phyloP scores from a whole-genome alignment of 2,797 vertebrate species.

The Acestrorhynchus altus region DNA sequence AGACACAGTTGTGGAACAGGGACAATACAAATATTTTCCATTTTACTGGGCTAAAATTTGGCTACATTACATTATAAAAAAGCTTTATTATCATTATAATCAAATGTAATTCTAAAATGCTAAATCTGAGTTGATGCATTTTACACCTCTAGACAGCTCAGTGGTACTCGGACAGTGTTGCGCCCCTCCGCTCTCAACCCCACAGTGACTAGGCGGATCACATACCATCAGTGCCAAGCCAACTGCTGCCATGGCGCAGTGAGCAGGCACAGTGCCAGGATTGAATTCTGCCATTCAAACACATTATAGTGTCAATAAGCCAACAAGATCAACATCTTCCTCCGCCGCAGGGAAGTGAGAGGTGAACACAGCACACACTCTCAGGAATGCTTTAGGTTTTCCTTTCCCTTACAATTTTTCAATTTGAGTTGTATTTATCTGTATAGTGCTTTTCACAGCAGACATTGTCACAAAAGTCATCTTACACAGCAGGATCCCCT shows the following conservation, averaged over 20 bases:
- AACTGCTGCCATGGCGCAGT: slow-evolving; percentile 43
- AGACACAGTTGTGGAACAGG: neutral
- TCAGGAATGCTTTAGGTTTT: neutral
- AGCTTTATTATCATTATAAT: neutral
- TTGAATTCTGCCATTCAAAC: neutral
- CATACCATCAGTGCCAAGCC: slow-evolving; percentile 29
- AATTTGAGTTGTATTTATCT: neutral
- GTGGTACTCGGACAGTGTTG: slow-evolving; percentile 22
- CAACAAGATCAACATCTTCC: neutral
- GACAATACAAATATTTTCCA: no score
- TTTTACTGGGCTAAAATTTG: no score
- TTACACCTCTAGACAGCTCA: neutral
- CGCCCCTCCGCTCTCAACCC: slow-evolving; percentile 1
- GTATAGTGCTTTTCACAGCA: neutral
- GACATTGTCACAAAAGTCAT: neutral
- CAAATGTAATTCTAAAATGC: neutral
- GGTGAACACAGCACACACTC: neutral
- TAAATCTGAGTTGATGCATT: neutral
- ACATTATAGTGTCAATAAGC: neutral
- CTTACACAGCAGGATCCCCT: neutral
- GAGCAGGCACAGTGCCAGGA: neutral
- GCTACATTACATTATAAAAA: no score
- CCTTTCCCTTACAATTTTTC: slow-evolving; percentile 8
- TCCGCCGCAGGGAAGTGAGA: neutral
- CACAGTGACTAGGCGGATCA: slow-evolving; percentile 19